Percentiles rank a stretch among this genome's conserved stretches.
Evolutionary conservation across 2,888 invertebrate species (phyloP).

Genomic region (Criorhina ranunculi): DNA sequence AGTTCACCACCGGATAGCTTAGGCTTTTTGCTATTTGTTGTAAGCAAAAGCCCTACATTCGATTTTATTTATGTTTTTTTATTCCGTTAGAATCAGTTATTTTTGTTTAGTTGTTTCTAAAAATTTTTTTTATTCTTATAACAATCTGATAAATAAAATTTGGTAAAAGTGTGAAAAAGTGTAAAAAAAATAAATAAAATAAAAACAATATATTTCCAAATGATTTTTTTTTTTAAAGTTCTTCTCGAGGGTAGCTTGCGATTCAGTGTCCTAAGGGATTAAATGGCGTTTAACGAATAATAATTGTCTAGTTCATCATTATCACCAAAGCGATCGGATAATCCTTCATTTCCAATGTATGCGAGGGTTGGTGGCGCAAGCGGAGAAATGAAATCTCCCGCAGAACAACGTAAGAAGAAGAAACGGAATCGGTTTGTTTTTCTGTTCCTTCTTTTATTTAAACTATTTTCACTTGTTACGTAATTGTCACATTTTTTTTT

Average conservation of each 20-base stretch:
- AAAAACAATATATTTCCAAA: too few species aligned
- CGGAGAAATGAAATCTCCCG: conserved; percentile 81
- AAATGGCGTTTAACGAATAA: conserved; percentile 37
- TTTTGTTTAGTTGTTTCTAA: conserved; percentile 39
- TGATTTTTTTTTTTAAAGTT: conserved; percentile 12
- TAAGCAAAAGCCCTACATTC: conserved; percentile 58
- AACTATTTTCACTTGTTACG: not conserved
- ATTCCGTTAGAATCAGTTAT: conserved; percentile 63
- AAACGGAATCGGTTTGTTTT: conserved; percentile 80
- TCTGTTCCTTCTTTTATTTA: conserved; percentile 15
- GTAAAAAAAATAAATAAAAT: conserved; percentile 11
- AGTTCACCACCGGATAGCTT: conserved; percentile 55
- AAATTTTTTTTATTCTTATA: not conserved
- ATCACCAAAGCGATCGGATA: conserved; percentile 22
- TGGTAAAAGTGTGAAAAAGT: conserved; percentile 18
- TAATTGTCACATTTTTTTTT: conserved; percentile 19
- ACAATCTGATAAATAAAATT: conserved; percentile 17
- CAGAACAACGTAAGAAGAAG: conserved; percentile 83
- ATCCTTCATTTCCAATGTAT: conserved; percentile 53
- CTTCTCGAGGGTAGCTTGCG: not conserved
- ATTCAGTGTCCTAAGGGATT: conserved; percentile 31
- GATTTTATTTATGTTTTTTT: conserved; percentile 71
- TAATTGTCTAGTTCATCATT: conserved; percentile 18
- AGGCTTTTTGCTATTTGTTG: conserved; percentile 50
- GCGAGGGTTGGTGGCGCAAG: conserved; percentile 58